These are phyloP conservation scores for Corapipo altera DNA, from an alignment of 2,113 vertebrate genomes.

Conservation along the genomic window DNA sequence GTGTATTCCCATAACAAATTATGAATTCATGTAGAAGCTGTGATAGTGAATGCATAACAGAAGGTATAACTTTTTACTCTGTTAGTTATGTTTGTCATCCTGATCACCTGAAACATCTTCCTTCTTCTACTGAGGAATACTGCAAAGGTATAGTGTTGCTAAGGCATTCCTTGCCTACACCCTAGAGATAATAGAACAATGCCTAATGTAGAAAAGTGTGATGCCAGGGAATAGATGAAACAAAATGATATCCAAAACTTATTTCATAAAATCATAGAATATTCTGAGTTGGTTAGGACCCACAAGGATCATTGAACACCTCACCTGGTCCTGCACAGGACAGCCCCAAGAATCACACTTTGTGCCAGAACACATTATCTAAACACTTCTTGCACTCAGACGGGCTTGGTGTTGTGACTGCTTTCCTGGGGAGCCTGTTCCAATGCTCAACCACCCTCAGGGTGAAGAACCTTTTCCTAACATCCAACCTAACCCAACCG, in stretches of 20 bases:
- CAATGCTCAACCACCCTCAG: background rate
- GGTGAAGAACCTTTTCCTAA: background rate
- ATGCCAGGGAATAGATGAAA: background rate
- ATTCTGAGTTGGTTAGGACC: background rate
- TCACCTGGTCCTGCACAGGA: too few relatives aligned
- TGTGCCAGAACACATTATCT: background rate
- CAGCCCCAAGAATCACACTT: background rate
- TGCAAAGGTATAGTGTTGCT: background rate
- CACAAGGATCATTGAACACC: background rate
- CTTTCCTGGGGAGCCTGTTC: background rate
- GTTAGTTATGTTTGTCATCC: background rate
- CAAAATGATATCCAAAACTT: background rate
- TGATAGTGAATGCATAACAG: background rate
- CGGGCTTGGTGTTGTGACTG: background rate
- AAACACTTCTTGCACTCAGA: background rate
- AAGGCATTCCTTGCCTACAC: background rate
- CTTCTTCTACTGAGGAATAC: background rate
- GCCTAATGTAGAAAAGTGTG: background rate
- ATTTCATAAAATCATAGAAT: background rate
- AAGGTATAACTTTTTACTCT: background rate
- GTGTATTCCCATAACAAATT: background rate
- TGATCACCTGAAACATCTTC: background rate
- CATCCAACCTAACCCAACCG: fast-evolving
- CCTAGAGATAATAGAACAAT: background rate
- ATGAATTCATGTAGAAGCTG: background rate